Conservation (phyloP, 2,113 vertebrate species). For the Nerophis lumbriciformis region DNA sequence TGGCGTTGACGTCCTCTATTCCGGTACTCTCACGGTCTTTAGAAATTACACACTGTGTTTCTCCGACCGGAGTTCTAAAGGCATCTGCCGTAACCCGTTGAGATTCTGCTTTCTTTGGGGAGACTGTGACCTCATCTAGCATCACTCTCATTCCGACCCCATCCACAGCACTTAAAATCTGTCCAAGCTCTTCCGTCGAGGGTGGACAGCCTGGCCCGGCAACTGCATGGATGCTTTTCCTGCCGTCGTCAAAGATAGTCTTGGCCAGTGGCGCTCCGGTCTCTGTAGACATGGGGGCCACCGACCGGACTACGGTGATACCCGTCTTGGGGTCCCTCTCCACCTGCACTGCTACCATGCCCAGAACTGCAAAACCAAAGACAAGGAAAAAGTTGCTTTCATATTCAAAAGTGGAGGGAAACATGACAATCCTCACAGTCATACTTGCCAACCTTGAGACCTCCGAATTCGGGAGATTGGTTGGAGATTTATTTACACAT, state of each 20-base stretch:
- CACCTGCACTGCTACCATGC: conserved; percentile 56
- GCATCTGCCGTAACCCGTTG: neutral
- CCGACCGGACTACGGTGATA: conserved; percentile 46
- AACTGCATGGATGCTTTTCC: conserved; percentile 52
- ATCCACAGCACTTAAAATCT: conserved; percentile 51
- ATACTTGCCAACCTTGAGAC: too few species aligned
- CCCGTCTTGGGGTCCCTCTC: conserved; percentile 64
- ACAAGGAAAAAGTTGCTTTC: neutral
- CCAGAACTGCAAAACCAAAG: conserved; percentile 56
- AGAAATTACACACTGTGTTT: neutral
- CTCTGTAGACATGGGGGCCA: conserved; percentile 46
- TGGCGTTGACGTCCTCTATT: conserved; percentile 1
- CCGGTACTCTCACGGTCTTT: neutral
- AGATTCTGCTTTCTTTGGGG: conserved; percentile 5
- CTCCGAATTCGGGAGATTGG: too few species aligned
- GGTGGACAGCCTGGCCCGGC: conserved; percentile 31
- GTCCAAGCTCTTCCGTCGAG: conserved; percentile 54
- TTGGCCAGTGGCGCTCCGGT: conserved; percentile 9
- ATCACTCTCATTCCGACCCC: conserved; percentile 50
- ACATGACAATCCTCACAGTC: neutral
- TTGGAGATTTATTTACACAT: too few species aligned
- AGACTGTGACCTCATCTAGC: conserved; percentile 43
- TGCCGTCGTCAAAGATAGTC: conserved; percentile 61
- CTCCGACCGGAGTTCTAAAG: neutral
- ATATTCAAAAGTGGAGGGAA: neutral